Percentiles rank a stretch among this genome's conserved stretches.
phyloP scores from a whole-genome alignment of 2,113 vertebrate species.

The Bubalus kerabau region DNA sequence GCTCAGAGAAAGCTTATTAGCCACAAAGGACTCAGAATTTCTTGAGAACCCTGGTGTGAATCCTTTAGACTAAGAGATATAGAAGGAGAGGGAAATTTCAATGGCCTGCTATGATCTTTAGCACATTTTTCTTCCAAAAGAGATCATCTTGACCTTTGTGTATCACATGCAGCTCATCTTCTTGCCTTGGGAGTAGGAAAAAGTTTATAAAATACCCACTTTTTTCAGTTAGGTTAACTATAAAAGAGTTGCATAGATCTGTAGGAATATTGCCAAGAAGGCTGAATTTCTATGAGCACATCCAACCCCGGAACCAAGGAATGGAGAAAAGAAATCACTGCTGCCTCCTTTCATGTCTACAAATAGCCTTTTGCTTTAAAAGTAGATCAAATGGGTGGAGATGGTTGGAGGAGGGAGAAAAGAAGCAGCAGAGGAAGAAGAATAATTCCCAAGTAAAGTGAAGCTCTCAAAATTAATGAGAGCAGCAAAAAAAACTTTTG shows the following conservation, averaged over 20 bases:
- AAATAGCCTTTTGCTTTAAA: not conserved
- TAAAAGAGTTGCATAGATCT: not conserved
- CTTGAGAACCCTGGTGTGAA: not conserved
- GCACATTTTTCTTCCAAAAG: conserved; percentile 9
- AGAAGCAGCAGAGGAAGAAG: not conserved
- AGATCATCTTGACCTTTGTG: conserved; percentile 4
- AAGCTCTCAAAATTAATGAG: not conserved
- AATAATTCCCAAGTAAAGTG: not conserved
- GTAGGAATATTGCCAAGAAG: not conserved
- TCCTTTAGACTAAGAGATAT: not conserved
- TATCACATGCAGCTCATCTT: not conserved
- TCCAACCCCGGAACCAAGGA: not conserved
- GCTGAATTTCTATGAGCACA: not conserved
- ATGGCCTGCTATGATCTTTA: not conserved
- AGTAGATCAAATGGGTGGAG: not conserved
- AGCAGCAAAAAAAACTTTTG: not conserved
- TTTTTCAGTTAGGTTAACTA: not conserved
- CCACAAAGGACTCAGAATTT: not conserved
- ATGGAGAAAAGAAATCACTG: not conserved
- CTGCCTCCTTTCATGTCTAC: not conserved
- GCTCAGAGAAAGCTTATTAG: not conserved
- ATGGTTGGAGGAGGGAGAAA: not conserved
- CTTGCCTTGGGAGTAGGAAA: not conserved
- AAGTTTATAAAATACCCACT: not conserved
- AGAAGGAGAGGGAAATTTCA: not conserved